Conservation (phyloP, 2,113 vertebrate genomes). For the Sinocyclocheilus anshuiensis region DNA sequence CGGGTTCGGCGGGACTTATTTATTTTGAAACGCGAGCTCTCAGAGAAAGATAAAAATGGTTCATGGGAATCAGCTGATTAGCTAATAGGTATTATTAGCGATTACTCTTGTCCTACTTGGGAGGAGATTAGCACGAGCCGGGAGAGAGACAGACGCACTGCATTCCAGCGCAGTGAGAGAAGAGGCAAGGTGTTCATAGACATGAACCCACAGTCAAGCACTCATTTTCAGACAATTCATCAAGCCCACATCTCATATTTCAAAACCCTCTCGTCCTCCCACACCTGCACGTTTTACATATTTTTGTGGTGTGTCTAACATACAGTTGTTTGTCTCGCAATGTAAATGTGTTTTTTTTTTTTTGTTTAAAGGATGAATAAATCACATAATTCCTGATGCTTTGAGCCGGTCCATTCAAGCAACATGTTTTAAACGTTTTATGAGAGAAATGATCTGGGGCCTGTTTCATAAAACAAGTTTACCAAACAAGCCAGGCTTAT, state of each 20-base stretch:
- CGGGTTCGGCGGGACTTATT: neutral
- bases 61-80: constrained; percentile 49
- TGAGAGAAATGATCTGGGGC: no score
- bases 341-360: constrained; percentile 69
- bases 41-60: constrained; percentile 48
- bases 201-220: constrained; percentile 30
- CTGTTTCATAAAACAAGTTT: no score
- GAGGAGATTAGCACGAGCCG: constrained; percentile 48
- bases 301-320: constrained; percentile 54
- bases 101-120: constrained; percentile 38
- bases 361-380: constrained; percentile 54
- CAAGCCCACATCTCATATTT: constrained; percentile 70
- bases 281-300: constrained; percentile 62
- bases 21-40: constrained; percentile 32
- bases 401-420: neutral
- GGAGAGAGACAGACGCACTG: constrained; percentile 26
- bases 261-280: constrained; percentile 68
- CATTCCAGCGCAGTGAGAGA: constrained; percentile 61
- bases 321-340: constrained; percentile 64
- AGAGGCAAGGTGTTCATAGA: constrained; percentile 46
- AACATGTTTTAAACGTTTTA: neutral
- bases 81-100: constrained; percentile 54
- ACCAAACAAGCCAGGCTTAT: no score
- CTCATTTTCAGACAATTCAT: constrained; percentile 67
- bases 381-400: neutral